Evolutionary conservation across 2,113 vertebrate genomes (phyloP), one percentile per base, ranked within the genome.

Genomic region (Solea senegalensis): DNA sequence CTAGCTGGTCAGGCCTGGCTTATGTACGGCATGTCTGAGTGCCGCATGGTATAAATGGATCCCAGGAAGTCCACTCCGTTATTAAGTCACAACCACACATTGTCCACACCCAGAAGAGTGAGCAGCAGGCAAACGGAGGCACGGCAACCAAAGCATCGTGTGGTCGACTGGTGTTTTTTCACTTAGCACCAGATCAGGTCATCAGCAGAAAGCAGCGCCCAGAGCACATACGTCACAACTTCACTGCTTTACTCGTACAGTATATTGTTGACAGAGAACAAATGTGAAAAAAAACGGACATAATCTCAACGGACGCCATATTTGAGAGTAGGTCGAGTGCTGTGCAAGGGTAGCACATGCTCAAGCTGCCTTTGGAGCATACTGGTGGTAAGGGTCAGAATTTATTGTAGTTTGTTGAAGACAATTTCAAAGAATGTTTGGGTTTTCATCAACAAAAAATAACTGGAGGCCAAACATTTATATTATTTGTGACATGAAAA

Each of bases 11-110:
- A 86, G 78, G 69, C 56, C 80, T 76, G 21, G 58, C 78, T 80
- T 91, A 89, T 90, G 87, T 80, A 68, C 81, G 90, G 79, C 76
- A 61, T 72, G 52, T 80, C 59, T 86, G 81, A 74, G 81, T 82
- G 76, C 62, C 44, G 76, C 66, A 54, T 79, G 70, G 57, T 88
- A 82, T 85, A 90, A 90, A 88, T 83, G 89, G 82, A 88, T 81
- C 67, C 75, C 51, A 72, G 50, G 54, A 80, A 70, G 83, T 91
- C 84, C 79, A 89, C 81, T 78, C 76, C 75, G 83, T 89, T 79
- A 91, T 92, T 90, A 92, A 88, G 75, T 86, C 85, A 79, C 62
- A 85, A 80, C 93, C 91, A 89, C 93, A 90, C 56, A 90, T 54
- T 40, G 82, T 89, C 90, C 91, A 92, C 92, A 91, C 90, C 90